Evolutionary conservation across 2,888 invertebrate genomes (phyloP).

Genomic region (Rhingia campestris): DNA sequence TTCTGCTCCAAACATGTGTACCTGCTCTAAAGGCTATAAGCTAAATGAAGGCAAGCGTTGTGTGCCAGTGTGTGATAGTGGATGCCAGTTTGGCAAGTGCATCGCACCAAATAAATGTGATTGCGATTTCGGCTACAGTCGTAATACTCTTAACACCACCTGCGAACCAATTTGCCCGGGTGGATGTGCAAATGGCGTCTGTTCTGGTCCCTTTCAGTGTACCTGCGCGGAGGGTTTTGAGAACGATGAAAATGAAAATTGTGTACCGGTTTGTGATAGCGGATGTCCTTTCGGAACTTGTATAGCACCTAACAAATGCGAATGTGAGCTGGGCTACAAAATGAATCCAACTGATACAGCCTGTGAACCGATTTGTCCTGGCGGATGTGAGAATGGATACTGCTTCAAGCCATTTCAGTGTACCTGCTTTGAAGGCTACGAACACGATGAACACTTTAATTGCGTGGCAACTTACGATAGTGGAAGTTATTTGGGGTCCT

Average conservation of each 20-base stretch:
- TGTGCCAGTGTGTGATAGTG: constrained; percentile 77
- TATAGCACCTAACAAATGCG: too few relatives aligned
- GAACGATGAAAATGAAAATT: too few relatives aligned
- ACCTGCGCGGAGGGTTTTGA: too few relatives aligned
- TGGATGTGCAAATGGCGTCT: background rate
- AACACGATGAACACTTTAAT: constrained; percentile 64
- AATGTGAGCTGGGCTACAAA: too few relatives aligned
- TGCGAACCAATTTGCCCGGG: background rate
- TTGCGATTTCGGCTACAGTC: constrained; percentile 68
- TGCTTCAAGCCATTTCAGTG: constrained; percentile 85
- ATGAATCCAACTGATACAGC: constrained; percentile 76
- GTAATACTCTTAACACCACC: background rate
- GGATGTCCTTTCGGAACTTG: too few relatives aligned
- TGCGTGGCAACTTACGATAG: constrained; percentile 80
- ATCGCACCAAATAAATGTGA: constrained; percentile 57
- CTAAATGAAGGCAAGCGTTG: background rate
- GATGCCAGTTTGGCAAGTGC: constrained; percentile 57
- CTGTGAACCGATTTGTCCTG: constrained; percentile 85
- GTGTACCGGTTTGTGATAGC: too few relatives aligned
- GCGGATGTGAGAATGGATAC: constrained; percentile 84
- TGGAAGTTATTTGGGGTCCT: constrained; percentile 82
- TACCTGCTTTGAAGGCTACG: constrained; percentile 78
- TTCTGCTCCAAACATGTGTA: constrained; percentile 77
- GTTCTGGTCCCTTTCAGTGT: background rate
- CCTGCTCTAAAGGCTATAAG: constrained; percentile 80